Conservation (phyloP, 2,113 vertebrate genomes). For the Muntiacus muntjak region DNA sequence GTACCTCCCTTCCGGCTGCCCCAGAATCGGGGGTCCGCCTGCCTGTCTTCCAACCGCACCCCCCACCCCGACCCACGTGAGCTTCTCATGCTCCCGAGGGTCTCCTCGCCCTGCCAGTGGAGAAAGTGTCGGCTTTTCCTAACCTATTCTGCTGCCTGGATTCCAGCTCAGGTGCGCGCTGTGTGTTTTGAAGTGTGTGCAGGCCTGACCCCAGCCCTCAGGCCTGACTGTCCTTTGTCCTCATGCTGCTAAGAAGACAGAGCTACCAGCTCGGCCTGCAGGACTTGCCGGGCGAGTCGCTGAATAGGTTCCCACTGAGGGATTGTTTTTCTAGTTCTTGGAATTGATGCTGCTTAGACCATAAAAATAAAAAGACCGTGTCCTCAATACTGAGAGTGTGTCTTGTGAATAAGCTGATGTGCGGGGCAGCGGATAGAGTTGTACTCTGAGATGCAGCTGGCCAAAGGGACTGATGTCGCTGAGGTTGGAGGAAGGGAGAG, state of each 20-base stretch:
- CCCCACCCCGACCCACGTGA: accelerated
- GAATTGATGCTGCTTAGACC: background rate
- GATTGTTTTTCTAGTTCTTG: background rate
- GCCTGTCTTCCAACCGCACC: too few species aligned
- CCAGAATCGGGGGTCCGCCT: accelerated
- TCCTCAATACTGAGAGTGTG: background rate
- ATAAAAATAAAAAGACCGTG: background rate
- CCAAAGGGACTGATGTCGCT: background rate
- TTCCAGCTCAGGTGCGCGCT: background rate
- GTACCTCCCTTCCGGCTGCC: background rate
- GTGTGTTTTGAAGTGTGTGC: background rate
- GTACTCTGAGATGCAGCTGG: background rate
- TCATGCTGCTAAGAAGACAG: background rate
- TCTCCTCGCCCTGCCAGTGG: background rate
- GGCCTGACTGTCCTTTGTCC: background rate
- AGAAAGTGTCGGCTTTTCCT: background rate
- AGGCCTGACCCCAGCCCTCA: background rate
- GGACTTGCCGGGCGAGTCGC: background rate
- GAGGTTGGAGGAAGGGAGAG: background rate
- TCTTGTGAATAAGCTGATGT: background rate
- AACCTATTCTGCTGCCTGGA: background rate
- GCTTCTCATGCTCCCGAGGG: accelerated
- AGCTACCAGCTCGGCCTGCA: background rate
- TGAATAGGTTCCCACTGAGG: background rate
- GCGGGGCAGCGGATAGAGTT: background rate